Conservation (phyloP, 2,113 vertebrate genomes). For the Spermophilus dauricus region DNA sequence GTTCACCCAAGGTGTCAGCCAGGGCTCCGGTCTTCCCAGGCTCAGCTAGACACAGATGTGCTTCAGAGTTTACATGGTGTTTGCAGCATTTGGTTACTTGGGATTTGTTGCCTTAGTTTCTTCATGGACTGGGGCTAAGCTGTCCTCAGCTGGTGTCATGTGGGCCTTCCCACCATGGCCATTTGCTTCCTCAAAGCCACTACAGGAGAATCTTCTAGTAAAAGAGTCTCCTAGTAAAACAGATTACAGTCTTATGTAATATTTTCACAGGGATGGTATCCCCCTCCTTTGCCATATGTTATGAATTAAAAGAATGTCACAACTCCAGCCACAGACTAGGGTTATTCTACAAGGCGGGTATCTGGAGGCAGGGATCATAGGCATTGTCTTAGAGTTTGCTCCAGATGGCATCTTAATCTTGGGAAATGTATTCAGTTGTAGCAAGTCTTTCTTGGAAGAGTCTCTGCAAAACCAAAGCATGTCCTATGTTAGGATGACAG, state of each 20-base stretch:
- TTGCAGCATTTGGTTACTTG: background rate
- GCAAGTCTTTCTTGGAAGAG: background rate
- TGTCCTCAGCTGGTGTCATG: background rate
- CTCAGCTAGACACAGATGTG: background rate
- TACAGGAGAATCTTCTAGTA: background rate
- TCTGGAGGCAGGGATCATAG: background rate
- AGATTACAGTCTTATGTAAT: background rate
- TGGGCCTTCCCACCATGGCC: background rate
- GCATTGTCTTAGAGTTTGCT: background rate
- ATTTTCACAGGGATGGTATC: background rate
- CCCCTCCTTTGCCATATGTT: background rate
- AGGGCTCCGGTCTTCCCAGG: background rate
- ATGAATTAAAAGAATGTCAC: background rate
- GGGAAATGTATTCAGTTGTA: background rate
- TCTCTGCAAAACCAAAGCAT: conserved; percentile 9
- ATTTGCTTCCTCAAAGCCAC: background rate
- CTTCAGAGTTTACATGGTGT: background rate
- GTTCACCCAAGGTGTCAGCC: background rate
- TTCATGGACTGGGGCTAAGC: background rate
- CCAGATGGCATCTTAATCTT: background rate
- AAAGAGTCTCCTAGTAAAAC: background rate
- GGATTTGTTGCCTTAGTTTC: background rate
- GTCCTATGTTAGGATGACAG: background rate
- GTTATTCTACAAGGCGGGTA: background rate
- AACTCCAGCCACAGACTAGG: background rate